Evolutionary conservation across 2,888 invertebrate species (phyloP).

Genomic region (Prenolepis imparis): DNA sequence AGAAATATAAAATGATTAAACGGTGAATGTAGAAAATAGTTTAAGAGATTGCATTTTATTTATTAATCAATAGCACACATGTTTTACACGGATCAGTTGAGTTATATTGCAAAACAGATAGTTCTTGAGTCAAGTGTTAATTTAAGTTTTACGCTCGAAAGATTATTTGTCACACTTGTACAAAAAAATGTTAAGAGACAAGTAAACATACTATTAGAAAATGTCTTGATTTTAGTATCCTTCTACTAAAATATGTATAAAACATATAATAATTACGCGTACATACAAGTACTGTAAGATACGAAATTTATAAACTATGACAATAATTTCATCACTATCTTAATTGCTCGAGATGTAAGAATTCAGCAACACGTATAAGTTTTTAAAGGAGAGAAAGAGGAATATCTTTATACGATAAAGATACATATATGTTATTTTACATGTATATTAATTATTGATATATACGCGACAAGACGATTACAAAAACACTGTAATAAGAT

Average conservation of each 20-base stretch:
- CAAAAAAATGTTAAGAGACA: not conserved
- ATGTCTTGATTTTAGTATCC: not conserved
- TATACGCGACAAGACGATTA: no score
- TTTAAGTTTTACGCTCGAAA: conserved; percentile 15
- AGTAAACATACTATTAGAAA: not conserved
- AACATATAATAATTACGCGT: not conserved
- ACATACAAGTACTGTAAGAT: not conserved
- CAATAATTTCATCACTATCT: not conserved
- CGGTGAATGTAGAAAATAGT: not conserved
- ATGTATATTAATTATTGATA: no score
- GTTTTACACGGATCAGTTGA: conserved; percentile 5
- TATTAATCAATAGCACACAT: not conserved
- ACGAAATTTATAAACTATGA: not conserved
- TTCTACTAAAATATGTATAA: not conserved
- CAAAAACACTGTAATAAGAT: not conserved
- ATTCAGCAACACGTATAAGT: not conserved
- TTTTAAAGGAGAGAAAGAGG: not conserved
- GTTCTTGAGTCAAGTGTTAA: not conserved
- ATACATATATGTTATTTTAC: no score
- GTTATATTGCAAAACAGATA: not conserved
- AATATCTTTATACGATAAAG: no score
- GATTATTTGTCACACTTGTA: not conserved
- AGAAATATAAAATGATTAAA: not conserved
- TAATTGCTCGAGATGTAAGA: conserved; percentile 10
- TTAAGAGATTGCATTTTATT: not conserved